Evolutionary conservation across 2,797 vertebrate species (phyloP).

Genomic region (Macroramphosus scolopax): DNA sequence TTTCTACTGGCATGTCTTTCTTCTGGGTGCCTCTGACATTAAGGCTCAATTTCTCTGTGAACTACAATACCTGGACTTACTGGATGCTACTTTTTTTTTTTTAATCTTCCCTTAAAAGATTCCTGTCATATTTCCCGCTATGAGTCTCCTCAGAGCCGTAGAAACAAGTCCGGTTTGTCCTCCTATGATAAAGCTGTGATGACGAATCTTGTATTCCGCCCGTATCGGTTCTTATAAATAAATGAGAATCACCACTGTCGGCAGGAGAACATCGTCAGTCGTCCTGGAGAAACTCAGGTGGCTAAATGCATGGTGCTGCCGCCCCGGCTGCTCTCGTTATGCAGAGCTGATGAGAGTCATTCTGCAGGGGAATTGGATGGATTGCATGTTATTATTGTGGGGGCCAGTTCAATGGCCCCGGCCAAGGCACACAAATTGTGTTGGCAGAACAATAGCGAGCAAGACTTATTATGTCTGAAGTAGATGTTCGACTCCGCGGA

Average conservation of each 20-base stretch:
- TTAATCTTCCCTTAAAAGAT: no score
- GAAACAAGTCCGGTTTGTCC: no score
- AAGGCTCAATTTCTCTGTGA: constrained; percentile 18
- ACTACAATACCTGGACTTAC: constrained; percentile 5
- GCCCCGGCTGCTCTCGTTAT: background rate
- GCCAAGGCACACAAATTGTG: constrained; percentile 13
- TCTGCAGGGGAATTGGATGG: constrained; percentile 23
- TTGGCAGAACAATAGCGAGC: constrained; percentile 14
- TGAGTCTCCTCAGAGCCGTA: no score
- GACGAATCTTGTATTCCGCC: no score
- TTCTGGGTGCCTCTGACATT: constrained; percentile 13
- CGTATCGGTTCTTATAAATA: no score
- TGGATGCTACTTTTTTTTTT: background rate
- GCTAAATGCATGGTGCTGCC: constrained; percentile 8
- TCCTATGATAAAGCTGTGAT: no score
- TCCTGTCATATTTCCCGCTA: no score
- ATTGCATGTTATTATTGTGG: constrained; percentile 29
- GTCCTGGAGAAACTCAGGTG: background rate
- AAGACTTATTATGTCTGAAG: constrained; percentile 14
- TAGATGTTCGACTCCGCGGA: background rate
- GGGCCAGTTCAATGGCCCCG: constrained; percentile 8
- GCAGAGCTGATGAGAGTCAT: constrained; percentile 11
- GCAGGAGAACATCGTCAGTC: no score
- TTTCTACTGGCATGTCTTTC: constrained; percentile 26
- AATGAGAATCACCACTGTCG: no score